phyloP scores from a whole-genome alignment of 2,113 vertebrate genomes.

The Ochotona princeps region DNA sequence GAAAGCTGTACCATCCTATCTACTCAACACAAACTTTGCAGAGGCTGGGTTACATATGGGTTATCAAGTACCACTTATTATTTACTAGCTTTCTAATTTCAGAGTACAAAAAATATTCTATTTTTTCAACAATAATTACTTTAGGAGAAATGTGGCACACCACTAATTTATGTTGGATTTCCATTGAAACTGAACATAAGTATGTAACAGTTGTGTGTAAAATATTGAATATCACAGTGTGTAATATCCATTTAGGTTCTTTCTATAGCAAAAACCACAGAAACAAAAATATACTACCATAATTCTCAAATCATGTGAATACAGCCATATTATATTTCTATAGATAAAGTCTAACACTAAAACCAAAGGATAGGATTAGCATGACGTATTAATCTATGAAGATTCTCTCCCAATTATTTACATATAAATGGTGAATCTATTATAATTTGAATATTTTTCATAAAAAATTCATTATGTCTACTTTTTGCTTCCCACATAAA shows the following conservation, averaged over 20 bases:
- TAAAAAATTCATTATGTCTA: constrained; percentile 22
- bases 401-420: constrained; percentile 53
- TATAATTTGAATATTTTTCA: constrained; percentile 59
- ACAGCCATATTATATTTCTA: constrained; percentile 13
- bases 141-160: not conserved
- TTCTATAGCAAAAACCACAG: not conserved
- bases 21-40: not conserved
- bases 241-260: not conserved
- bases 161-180: constrained; percentile 49
- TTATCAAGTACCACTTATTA: constrained; percentile 54
- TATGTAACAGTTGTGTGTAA: not conserved
- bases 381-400: constrained; percentile 53
- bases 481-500: constrained; percentile 29
- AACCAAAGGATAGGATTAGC: not conserved
- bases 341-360: constrained; percentile 47
- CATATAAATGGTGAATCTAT: constrained; percentile 69
- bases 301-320: constrained; percentile 42
- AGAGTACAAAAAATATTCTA: not conserved
- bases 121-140: constrained; percentile 53
- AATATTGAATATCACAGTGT: not conserved
- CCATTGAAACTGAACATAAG: not conserved
- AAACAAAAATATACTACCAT: not conserved
- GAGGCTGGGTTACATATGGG: not conserved
- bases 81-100: constrained; percentile 55
- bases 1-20: constrained; percentile 28